Percentiles rank a stretch among this genome's conserved stretches.
phyloP scores from a whole-genome alignment of 2,113 vertebrate species.

The Gambusia holbrooki region DNA sequence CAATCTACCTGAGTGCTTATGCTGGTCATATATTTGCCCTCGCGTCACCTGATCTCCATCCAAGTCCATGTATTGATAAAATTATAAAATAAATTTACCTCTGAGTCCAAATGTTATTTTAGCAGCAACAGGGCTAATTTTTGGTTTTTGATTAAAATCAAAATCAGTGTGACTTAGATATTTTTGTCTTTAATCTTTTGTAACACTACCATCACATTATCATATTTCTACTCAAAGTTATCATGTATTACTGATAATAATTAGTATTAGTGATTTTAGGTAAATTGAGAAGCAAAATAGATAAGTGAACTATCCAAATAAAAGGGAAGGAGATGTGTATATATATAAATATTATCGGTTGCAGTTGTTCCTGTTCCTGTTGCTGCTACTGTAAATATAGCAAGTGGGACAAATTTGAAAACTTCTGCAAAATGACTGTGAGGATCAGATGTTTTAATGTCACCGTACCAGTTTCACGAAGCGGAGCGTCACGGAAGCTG shows the following conservation, averaged over 20 bases:
- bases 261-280: background rate
- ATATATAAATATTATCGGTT: too few species aligned
- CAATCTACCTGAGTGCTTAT: too few species aligned
- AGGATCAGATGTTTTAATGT: background rate
- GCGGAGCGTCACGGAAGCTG: background rate
- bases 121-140: background rate
- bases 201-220: too few species aligned
- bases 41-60: background rate
- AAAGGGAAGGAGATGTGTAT: constrained; percentile 24
- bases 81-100: too few species aligned
- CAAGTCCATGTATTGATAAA: background rate
- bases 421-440: background rate
- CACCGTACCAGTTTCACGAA: background rate
- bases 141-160: background rate
- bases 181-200: background rate
- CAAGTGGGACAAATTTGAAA: background rate
- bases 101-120: background rate
- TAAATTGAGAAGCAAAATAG: background rate
- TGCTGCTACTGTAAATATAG: background rate
- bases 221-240: background rate
- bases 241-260: background rate
- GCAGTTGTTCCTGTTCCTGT: background rate
- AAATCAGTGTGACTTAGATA: background rate
- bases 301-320: background rate
- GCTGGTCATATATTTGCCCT: too few species aligned